Conservation (phyloP, 2,113 vertebrate species). For the Ctenomys sociabilis region DNA sequence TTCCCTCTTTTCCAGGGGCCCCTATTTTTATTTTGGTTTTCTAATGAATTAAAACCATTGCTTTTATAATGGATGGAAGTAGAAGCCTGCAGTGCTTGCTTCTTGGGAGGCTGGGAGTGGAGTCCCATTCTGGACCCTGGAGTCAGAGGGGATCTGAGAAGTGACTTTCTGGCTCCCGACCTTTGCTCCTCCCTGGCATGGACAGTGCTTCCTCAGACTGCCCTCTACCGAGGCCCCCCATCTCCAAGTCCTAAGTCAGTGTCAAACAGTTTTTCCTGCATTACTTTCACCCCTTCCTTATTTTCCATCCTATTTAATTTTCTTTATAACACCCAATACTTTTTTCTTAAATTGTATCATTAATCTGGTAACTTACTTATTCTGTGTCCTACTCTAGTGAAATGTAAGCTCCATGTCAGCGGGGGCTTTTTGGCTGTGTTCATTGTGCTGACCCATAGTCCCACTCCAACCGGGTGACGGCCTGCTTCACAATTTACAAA, state of each 20-base stretch:
- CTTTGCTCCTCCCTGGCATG: too few species aligned
- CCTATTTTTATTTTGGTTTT: neutral
- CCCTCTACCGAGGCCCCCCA: rapidly evolving
- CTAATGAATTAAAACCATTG: neutral
- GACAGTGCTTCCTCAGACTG: neutral
- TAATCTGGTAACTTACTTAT: neutral
- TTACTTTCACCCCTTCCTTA: neutral
- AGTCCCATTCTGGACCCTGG: neutral
- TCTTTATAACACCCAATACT: neutral
- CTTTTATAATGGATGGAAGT: neutral
- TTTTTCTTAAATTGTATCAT: neutral
- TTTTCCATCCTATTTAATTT: neutral
- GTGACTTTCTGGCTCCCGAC: neutral
- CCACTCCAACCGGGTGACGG: neutral
- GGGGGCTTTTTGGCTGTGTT: neutral
- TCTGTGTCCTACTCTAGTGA: neutral
- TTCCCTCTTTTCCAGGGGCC: neutral
- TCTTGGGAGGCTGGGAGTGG: neutral
- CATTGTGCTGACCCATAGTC: neutral
- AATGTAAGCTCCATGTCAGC: neutral
- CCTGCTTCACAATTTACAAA: neutral
- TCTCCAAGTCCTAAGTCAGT: neutral
- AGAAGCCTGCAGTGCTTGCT: neutral
- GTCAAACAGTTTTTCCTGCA: neutral
- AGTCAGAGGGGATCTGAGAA: neutral